Evolutionary conservation across 2,113 vertebrate genomes (phyloP).

Genomic region (Gadus macrocephalus): DNA sequence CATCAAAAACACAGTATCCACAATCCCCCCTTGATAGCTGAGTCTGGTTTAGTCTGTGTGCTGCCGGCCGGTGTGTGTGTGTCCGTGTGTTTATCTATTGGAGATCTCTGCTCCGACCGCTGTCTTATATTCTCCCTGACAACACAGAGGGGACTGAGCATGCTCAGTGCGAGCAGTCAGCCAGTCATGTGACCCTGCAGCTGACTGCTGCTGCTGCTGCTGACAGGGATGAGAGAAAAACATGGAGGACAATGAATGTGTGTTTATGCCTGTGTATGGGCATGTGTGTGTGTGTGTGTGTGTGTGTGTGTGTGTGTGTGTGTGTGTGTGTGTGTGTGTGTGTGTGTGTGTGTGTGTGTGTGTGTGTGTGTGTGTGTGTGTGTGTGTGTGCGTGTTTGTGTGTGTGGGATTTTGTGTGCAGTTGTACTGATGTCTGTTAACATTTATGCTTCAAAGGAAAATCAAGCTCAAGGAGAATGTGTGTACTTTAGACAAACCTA

Average conservation of each 20-base stretch:
- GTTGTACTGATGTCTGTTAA: no score
- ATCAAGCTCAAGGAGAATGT: no score
- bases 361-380: constrained; percentile 20
- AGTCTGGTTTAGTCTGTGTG: constrained; percentile 19
- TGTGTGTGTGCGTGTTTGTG: constrained; percentile 19
- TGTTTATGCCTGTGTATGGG: constrained; percentile 12
- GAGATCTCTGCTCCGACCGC: constrained; percentile 70
- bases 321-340: constrained; percentile 19
- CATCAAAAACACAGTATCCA: not conserved
- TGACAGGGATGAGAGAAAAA: constrained; percentile 36
- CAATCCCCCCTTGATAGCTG: constrained; percentile 1
- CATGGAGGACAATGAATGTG: constrained; percentile 34
- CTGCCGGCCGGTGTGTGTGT: constrained; percentile 44
- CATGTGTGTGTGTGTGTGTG: constrained; percentile 16
- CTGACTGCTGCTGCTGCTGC: constrained; percentile 66
- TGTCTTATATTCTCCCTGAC: constrained; percentile 78
- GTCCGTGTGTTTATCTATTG: constrained; percentile 73
- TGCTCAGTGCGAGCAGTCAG: constrained; percentile 64
- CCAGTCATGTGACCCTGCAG: constrained; percentile 74
- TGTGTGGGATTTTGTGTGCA: not conserved
- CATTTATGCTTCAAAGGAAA: no score
- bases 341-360: constrained; percentile 3
- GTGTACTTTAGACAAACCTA: no score
- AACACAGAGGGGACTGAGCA: constrained; percentile 76
- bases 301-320: constrained; percentile 6